Evolutionary conservation across 2,888 invertebrate species (phyloP).

Genomic region (Actias luna): DNA sequence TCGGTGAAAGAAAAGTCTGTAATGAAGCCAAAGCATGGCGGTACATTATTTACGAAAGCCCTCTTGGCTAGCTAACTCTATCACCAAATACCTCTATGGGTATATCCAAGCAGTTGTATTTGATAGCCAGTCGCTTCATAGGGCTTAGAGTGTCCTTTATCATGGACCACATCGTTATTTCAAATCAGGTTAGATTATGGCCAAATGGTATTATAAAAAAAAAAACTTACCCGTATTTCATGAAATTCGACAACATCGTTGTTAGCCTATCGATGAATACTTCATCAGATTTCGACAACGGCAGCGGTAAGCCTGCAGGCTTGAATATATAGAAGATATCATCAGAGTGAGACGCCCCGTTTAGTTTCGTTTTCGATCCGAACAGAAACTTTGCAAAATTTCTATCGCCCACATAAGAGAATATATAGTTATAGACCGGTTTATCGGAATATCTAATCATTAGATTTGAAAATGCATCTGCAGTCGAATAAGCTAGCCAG

Average conservation of each 20-base stretch:
- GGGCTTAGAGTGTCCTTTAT: no score
- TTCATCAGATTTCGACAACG: constrained; percentile 44
- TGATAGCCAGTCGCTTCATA: no score
- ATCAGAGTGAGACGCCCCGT: constrained; percentile 63
- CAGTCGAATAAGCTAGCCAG: constrained; percentile 57
- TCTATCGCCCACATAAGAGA: constrained; percentile 61
- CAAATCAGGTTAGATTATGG: no score
- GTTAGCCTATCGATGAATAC: constrained; percentile 57
- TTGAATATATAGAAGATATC: constrained; percentile 72
- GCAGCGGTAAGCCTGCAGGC: constrained; percentile 52
- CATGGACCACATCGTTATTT: no score
- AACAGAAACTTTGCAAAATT: constrained; percentile 58
- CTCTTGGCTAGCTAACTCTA: no score
- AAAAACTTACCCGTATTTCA: constrained; percentile 60
- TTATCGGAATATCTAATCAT: constrained; percentile 47
- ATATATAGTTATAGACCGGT: constrained; percentile 64
- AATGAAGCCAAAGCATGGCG: no score
- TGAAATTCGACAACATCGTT: constrained; percentile 66
- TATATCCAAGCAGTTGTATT: no score
- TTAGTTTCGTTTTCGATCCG: constrained; percentile 31
- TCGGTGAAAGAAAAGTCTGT: no score
- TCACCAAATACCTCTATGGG: no score
- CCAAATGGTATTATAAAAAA: neutral
- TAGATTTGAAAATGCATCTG: constrained; percentile 53
- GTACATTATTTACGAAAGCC: no score